A percentile compares a stretch with the other conserved stretches of the same genome.
Conservation (phyloP, 2,888 invertebrate genomes). For the Seira sanloemensis region DNA sequence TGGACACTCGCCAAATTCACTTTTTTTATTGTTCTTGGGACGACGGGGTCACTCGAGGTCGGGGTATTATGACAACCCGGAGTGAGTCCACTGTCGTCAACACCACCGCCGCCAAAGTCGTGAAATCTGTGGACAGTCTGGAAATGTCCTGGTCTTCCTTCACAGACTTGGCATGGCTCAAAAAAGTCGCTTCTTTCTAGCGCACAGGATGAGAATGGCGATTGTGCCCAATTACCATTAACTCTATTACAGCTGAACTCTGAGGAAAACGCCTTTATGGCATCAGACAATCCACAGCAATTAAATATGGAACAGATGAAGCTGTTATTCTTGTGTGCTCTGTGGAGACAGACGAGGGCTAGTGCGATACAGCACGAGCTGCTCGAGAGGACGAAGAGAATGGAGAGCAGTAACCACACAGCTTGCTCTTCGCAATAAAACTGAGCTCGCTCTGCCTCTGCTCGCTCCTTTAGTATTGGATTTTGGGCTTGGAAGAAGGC, state of each 20-base stretch:
- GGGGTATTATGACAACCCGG: conserved; percentile 51
- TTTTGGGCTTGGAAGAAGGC: conserved; percentile 1
- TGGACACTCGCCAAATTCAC: conserved; percentile 44
- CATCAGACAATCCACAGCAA: neutral
- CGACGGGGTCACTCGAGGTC: conserved; percentile 55
- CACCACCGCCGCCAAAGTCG: neutral
- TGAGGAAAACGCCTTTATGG: neutral
- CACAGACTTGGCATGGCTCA: neutral
- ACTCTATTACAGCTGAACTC: neutral
- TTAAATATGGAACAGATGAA: conserved; percentile 12
- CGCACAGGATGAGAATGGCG: neutral
- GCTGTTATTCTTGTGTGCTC: neutral
- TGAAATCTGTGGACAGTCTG: no score
- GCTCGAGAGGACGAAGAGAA: conserved; percentile 61
- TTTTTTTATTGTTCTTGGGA: conserved; percentile 16
- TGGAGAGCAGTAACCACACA: conserved; percentile 67
- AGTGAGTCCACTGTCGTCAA: neutral
- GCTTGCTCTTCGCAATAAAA: conserved; percentile 58
- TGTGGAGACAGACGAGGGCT: conserved; percentile 53
- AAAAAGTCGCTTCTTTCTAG: neutral
- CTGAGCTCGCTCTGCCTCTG: conserved; percentile 46
- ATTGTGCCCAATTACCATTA: neutral
- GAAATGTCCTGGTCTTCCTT: neutral
- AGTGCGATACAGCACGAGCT: conserved; percentile 64
- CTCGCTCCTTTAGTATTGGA: conserved; percentile 43